phyloP scores from a whole-genome alignment of 2,113 vertebrate species.

The Aramus guarauna region DNA sequence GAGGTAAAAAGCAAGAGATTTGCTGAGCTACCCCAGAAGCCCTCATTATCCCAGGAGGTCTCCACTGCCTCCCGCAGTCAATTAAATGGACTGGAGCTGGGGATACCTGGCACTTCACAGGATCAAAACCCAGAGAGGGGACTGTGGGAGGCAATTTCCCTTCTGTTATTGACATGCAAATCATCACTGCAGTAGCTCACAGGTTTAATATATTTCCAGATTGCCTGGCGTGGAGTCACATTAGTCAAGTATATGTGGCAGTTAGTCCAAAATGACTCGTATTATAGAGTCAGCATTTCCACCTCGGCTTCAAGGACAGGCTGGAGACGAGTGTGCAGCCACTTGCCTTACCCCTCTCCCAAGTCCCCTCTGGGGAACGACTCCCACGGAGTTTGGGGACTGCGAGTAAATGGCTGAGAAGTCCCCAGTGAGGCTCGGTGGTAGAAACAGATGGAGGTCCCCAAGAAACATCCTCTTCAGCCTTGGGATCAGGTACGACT shows the following conservation, averaged over 20 bases:
- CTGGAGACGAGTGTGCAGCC: not conserved
- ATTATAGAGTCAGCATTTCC: not conserved
- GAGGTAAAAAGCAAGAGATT: not conserved
- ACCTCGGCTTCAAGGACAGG: not conserved
- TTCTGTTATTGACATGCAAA: constrained; percentile 9
- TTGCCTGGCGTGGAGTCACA: not conserved
- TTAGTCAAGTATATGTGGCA: constrained; percentile 4
- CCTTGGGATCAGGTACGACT: too few relatives aligned
- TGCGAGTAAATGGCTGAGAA: fast-evolving
- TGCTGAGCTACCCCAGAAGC: not conserved
- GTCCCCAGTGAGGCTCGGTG: not conserved
- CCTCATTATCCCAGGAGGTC: not conserved
- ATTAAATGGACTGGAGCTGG: not conserved
- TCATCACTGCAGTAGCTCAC: not conserved
- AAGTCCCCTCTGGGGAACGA: not conserved
- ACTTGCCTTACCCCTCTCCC: not conserved
- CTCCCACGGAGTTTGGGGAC: fast-evolving
- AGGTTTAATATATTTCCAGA: constrained; percentile 5
- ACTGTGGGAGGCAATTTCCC: not conserved
- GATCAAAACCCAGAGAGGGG: not conserved
- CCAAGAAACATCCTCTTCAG: not conserved
- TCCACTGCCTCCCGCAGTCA: not conserved
- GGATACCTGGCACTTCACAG: not conserved
- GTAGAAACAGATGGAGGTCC: not conserved
- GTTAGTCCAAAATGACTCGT: not conserved